Conservation (phyloP, 2,888 invertebrate species). For the Lasioglossum oenotherae region DNA sequence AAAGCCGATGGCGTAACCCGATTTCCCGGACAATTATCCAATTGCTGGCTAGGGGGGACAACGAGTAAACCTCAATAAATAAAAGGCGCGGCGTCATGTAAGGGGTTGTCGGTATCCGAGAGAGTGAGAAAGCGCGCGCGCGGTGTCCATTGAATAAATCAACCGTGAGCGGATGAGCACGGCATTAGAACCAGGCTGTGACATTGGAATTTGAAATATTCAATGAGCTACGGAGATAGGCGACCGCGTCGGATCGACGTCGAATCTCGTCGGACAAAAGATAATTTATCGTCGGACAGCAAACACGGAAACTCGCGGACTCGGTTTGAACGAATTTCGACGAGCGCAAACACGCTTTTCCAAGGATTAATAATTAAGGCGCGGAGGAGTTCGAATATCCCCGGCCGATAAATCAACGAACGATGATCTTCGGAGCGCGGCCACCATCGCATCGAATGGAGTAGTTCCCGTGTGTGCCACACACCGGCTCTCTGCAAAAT, state of each 20-base stretch:
- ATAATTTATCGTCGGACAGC: constrained; percentile 63
- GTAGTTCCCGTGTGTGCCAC: background rate
- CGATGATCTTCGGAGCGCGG: background rate
- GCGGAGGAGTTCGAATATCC: constrained; percentile 16
- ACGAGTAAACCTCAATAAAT: constrained; percentile 7
- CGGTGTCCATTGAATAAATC: constrained; percentile 49
- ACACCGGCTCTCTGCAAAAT: constrained; percentile 2
- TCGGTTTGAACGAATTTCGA: constrained; percentile 5
- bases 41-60: background rate
- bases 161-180: constrained; percentile 55
- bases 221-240: constrained; percentile 47
- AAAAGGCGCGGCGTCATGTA: background rate
- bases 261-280: constrained; percentile 51
- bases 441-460: background rate
- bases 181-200: constrained; percentile 36
- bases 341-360: constrained; percentile 28
- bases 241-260: constrained; percentile 41
- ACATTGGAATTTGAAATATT: constrained; percentile 63
- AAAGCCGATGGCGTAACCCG: constrained; percentile 4
- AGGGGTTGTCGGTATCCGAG: background rate
- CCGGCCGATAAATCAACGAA: constrained; percentile 31
- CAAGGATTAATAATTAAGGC: constrained; percentile 49
- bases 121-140: background rate
- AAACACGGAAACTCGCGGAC: constrained; percentile 39
- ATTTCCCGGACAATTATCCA: constrained; percentile 7